phyloP scores from a whole-genome alignment of 2,888 invertebrate genomes.

The Diploptera punctata region DNA sequence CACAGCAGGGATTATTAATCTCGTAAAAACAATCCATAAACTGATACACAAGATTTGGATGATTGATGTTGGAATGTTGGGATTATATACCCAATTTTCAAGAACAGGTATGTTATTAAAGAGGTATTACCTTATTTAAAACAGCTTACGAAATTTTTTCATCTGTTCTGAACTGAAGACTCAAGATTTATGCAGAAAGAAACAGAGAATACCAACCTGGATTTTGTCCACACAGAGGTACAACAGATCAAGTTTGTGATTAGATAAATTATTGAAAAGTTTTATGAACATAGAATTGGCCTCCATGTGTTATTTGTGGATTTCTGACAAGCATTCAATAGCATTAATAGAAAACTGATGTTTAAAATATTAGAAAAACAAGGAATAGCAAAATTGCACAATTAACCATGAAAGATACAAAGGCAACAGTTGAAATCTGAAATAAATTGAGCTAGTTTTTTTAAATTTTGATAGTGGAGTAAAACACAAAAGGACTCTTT shows the following conservation, averaged over 20 bases:
- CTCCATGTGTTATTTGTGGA: not conserved
- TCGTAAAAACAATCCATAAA: not conserved
- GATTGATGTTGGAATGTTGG: not conserved
- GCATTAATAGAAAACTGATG: not conserved
- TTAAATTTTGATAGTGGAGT: too few relatives aligned
- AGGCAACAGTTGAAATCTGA: not conserved
- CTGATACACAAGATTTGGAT: not conserved
- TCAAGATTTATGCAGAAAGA: not conserved
- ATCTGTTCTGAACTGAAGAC: not conserved
- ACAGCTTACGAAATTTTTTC: not conserved
- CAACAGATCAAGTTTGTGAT: not conserved
- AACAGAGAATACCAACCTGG: not conserved
- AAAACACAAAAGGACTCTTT: too few relatives aligned
- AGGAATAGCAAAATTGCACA: conserved; percentile 6
- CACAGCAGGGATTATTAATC: not conserved
- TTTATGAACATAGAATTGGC: conserved; percentile 15
- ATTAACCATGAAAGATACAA: conserved; percentile 9
- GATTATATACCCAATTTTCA: not conserved
- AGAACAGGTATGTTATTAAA: not conserved
- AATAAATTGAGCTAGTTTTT: too few relatives aligned
- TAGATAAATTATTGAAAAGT: conserved; percentile 1
- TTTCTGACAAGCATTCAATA: not conserved
- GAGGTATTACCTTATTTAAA: not conserved
- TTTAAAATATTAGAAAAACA: conserved; percentile 1
- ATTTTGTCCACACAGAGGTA: not conserved